Evolutionary conservation across 2,888 invertebrate species (phyloP).

Genomic region (Mylabris sibirica): DNA sequence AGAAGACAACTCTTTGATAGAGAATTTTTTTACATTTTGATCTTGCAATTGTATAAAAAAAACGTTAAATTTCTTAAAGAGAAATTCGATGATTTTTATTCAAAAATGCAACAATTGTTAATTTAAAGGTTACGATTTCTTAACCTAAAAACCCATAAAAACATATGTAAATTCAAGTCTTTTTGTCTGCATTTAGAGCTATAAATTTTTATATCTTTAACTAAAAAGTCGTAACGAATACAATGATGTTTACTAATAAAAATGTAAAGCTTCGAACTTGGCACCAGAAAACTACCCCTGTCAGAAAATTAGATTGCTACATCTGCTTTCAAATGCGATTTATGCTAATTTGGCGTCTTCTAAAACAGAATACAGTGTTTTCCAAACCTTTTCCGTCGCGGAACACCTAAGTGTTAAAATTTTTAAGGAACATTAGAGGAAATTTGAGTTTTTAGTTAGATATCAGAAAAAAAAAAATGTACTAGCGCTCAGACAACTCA

Average conservation of each 20-base stretch:
- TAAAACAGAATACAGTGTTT: too few relatives aligned
- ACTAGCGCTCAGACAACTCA: too few relatives aligned
- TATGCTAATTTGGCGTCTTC: too few relatives aligned
- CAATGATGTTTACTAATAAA: neutral
- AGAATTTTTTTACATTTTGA: neutral
- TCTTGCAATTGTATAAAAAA: neutral
- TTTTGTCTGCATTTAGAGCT: neutral
- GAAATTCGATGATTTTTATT: neutral
- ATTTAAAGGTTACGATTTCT: neutral
- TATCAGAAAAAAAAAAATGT: too few relatives aligned
- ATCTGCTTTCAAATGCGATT: too few relatives aligned
- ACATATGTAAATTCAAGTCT: conserved; percentile 1
- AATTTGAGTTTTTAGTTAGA: too few relatives aligned
- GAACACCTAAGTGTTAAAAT: too few relatives aligned
- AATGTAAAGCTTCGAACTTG: neutral
- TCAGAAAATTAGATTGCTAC: too few relatives aligned
- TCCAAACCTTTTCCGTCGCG: too few relatives aligned
- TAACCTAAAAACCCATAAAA: conserved; percentile 2
- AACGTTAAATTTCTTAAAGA: neutral
- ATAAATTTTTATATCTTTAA: neutral
- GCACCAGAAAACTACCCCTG: too few relatives aligned
- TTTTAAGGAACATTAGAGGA: too few relatives aligned
- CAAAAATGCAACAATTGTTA: neutral
- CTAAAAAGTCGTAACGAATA: neutral
- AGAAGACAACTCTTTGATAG: neutral